phyloP scores from a whole-genome alignment of 2,797 vertebrate species.

The Takifugu ocellatus region DNA sequence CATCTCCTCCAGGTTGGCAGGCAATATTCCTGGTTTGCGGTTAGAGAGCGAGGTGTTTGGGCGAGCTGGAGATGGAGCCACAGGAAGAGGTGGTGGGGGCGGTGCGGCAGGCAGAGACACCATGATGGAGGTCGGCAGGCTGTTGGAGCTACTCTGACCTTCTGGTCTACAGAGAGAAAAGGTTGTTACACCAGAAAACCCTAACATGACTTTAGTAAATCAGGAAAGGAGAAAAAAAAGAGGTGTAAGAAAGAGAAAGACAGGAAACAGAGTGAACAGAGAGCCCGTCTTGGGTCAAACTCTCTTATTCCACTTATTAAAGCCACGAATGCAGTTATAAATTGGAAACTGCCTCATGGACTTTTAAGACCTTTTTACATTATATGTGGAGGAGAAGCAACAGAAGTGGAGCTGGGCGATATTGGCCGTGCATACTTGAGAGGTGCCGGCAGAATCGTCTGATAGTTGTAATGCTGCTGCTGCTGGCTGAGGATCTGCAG shows the following conservation, averaged over 20 bases:
- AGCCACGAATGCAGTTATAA: too few species aligned
- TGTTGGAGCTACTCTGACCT: slow-evolving; percentile 76
- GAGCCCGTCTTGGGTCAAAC: slow-evolving; percentile 16
- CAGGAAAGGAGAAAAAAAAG: slow-evolving; percentile 14
- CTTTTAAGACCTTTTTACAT: slow-evolving; percentile 26
- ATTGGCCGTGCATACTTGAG: slow-evolving; percentile 82
- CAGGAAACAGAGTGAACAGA: slow-evolving; percentile 10
- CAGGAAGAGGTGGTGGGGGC: slow-evolving; percentile 52
- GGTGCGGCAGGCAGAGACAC: slow-evolving; percentile 71
- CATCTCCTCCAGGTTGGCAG: slow-evolving; percentile 92
- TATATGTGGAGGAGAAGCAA: slow-evolving; percentile 1
- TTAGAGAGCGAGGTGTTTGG: slow-evolving; percentile 71
- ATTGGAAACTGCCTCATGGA: neutral
- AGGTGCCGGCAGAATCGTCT: slow-evolving; percentile 93
- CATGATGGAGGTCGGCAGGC: slow-evolving; percentile 74
- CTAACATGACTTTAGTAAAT: slow-evolving; percentile 1
- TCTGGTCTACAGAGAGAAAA: slow-evolving; percentile 76
- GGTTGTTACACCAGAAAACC: slow-evolving; percentile 5
- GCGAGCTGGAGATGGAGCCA: slow-evolving; percentile 56
- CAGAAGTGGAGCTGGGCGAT: neutral
- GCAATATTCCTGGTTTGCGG: slow-evolving; percentile 88
- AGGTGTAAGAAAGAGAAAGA: slow-evolving; percentile 1
- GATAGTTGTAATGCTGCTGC: slow-evolving; percentile 98
- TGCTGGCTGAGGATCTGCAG: slow-evolving; percentile 99
- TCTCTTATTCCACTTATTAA: slow-evolving; percentile 13